Evolutionary conservation across 2,113 vertebrate genomes (phyloP).

Genomic region (Etheostoma spectabile): DNA sequence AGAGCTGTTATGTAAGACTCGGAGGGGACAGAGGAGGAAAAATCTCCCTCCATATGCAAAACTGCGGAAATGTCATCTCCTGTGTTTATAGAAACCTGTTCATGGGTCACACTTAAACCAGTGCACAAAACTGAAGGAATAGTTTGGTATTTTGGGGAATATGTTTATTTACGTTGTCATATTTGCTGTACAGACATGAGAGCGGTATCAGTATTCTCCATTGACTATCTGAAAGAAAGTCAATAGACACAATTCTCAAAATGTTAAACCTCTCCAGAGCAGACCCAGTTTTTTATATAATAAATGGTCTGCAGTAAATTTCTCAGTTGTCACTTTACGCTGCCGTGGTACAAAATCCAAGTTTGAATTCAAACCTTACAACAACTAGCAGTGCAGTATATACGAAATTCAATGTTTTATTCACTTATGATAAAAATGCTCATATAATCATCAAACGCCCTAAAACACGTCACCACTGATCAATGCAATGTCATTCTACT

Average conservation of each 20-base stretch:
- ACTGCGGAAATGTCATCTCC: constrained; percentile 40
- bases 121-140: constrained; percentile 41
- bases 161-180: neutral
- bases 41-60: neutral
- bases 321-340: neutral
- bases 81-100: constrained; percentile 45
- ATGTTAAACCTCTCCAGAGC: neutral
- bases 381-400: too few relatives aligned
- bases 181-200: neutral
- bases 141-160: constrained; percentile 2
- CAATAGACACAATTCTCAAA: neutral
- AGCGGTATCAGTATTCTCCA: neutral
- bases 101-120: constrained; percentile 11
- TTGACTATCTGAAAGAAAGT: neutral
- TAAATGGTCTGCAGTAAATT: neutral
- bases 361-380: neutral
- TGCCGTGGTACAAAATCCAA: neutral
- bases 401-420: neutral
- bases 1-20: constrained; percentile 48
- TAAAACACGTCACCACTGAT: neutral
- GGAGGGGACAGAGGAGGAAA: neutral
- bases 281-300: neutral
- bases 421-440: neutral
- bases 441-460: neutral
- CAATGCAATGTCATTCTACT: constrained; percentile 23